Percentiles rank a stretch among this genome's conserved stretches.
Conservation (phyloP, 23 tunicate species). For the Ascidia mentula region DNA sequence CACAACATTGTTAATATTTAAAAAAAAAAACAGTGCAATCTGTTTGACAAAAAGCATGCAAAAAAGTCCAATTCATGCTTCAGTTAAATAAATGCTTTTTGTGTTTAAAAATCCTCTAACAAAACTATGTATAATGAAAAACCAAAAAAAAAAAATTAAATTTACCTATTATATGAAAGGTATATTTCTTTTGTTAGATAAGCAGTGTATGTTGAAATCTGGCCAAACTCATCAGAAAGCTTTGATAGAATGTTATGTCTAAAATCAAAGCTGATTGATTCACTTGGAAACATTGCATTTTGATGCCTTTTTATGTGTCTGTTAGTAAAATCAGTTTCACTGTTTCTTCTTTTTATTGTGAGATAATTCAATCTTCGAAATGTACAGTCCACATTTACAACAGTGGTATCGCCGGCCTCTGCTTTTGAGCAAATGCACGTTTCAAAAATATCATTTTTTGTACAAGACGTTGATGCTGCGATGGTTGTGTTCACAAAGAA, state of each 20-base stretch:
- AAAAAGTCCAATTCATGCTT: no score
- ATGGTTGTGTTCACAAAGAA: no score
- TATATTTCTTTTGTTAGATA: neutral
- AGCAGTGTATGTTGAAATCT: neutral
- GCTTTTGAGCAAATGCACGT: neutral
- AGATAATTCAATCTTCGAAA: no score
- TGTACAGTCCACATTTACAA: neutral
- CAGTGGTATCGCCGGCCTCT: neutral
- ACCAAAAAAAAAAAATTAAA: neutral
- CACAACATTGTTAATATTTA: no score
- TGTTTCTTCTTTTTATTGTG: no score
- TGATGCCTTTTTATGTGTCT: neutral
- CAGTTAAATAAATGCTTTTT: neutral
- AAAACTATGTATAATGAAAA: no score
- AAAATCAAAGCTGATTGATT: neutral
- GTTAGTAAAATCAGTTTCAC: no score
- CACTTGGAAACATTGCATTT: neutral
- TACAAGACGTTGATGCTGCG: no score
- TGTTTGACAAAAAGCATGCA: no score
- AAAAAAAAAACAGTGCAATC: no score
- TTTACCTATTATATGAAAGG: neutral
- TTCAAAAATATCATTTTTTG: no score
- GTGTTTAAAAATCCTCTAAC: neutral
- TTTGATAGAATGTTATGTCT: neutral
- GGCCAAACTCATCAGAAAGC: slow-evolving; percentile 6